Conservation (phyloP, 2,113 vertebrate genomes). For the human region GRCh38 chr3:43160001-43160500, state of each 20-base stretch:
- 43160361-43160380: too few relatives aligned
- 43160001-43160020: not conserved
- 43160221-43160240: accelerated
- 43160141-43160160: not conserved
- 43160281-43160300: not conserved
- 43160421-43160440: too few relatives aligned
- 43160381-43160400: too few relatives aligned
- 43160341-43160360: too few relatives aligned
- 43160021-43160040: slow-evolving; percentile 4
- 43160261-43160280: not conserved
- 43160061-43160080: not conserved
- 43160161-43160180: not conserved
- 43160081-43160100: not conserved
- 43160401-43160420: too few relatives aligned
- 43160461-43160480: too few relatives aligned
- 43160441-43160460: too few relatives aligned
- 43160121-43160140: not conserved
- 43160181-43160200: not conserved
- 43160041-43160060: not conserved
- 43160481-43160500: too few relatives aligned
- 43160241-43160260: too few relatives aligned
- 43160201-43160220: accelerated
- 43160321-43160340: too few relatives aligned
- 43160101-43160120: not conserved
- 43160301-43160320: too few relatives aligned